Percentiles rank a stretch among this genome's conserved stretches.
These are phyloP conservation scores for Yasuhikotakia modesta DNA, from an alignment of 2,797 vertebrate genomes.

Conservation along the genomic window DNA sequence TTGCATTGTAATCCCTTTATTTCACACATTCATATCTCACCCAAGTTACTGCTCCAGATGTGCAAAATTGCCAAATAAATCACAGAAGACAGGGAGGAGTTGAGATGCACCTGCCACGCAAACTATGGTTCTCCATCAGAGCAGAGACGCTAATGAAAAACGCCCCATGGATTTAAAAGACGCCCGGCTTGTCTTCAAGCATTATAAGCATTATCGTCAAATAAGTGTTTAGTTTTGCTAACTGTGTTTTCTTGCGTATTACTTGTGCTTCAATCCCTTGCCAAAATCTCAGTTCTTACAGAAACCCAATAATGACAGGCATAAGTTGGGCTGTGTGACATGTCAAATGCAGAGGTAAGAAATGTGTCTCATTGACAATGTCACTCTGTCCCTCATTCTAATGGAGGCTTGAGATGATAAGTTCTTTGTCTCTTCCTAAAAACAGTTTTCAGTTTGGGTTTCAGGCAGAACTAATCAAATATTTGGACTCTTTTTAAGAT, in stretches of 20 bases:
- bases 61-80: constrained; percentile 43
- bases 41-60: constrained; percentile 25
- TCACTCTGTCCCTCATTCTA: constrained; percentile 12
- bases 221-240: constrained; percentile 18
- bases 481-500: constrained; percentile 18
- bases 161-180: background rate
- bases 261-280: background rate
- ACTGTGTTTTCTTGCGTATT: background rate
- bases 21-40: constrained; percentile 30
- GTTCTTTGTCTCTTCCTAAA: background rate
- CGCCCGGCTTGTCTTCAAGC: background rate
- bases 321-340: background rate
- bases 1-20: constrained; percentile 44
- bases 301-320: background rate
- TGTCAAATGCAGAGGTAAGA: constrained; percentile 12
- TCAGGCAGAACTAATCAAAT: constrained; percentile 4
- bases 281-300: background rate
- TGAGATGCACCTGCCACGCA: constrained; percentile 23
- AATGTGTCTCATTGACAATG: constrained; percentile 33
- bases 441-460: background rate
- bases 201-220: no score
- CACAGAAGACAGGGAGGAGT: constrained; percentile 20
- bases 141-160: constrained; percentile 29
- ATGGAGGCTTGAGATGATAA: constrained; percentile 7
- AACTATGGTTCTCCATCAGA: constrained; percentile 27